phyloP scores from a whole-genome alignment of 2,797 vertebrate genomes.

The Artibeus lituratus region DNA sequence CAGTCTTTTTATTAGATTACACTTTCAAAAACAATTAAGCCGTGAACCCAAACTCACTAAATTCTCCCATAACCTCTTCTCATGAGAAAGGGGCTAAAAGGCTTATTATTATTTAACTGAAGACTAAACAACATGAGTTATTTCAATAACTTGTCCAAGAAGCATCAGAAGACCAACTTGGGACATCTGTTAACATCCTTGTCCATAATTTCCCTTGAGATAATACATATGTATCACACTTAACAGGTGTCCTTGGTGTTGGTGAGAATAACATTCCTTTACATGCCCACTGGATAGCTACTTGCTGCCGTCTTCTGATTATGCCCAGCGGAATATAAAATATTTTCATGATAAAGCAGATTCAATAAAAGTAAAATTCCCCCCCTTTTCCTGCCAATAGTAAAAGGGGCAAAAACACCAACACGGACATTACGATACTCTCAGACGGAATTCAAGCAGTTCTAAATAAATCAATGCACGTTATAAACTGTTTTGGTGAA shows the following conservation, averaged over 20 bases:
- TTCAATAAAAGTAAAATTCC: conserved; percentile 40
- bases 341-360: conserved; percentile 18
- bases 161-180: neutral
- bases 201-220: conserved; percentile 30
- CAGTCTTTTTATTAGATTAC: neutral
- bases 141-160: conserved; percentile 57
- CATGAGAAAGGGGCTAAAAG: conserved; percentile 10
- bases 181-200: conserved; percentile 7
- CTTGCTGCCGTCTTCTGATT: conserved; percentile 47
- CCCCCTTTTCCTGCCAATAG: conserved; percentile 14
- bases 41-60: neutral
- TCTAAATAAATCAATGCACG: conserved; percentile 1
- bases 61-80: neutral
- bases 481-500: neutral
- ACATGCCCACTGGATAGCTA: neutral
- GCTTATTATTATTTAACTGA: neutral
- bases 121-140: conserved; percentile 32
- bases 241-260: conserved; percentile 59
- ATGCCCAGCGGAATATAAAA: conserved; percentile 6
- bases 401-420: neutral
- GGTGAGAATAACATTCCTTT: conserved; percentile 39
- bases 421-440: neutral
- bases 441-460: neutral
- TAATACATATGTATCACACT: conserved; percentile 10
- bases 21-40: conserved; percentile 14